Base-by-base conservation (phyloP, 2,888 invertebrate genomes). In the Drosophila pseudotalamancana region DNA sequence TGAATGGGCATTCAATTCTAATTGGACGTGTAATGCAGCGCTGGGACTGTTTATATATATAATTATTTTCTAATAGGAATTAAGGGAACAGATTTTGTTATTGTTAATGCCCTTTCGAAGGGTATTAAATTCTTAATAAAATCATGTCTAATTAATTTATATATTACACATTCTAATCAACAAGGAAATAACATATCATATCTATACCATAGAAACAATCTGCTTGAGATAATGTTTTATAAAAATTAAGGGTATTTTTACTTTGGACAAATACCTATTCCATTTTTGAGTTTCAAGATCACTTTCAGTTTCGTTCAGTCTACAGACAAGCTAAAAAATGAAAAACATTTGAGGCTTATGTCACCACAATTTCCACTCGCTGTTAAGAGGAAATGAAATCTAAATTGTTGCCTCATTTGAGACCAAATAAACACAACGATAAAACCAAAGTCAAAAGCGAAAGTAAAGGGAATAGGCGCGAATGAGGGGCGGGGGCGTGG, bases 331-430 rank as follows among this genome's bases (percentile, higher is more conserved):
- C 6, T 18, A 35, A 48, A 40, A 42, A n/a, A 18, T 14, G 43
- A n/a, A 8, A 40, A 50, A 27, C 5, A 29, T 34, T 55, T 40
- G n/a, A 27, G 29, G 23, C 63, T 72, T 54, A 74, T 70, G 70
- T 65, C 57, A 72, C 35, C 39, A 12, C 54, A 25, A 21, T 56
- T 37, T 27, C 25, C 62, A 72, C 19, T 25, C 16, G 9, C 6
- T n/a, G 63, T 72, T 66, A 53, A 73, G 45, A 57, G 72, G 50
- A 75, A 85, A 72, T 70, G 46, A 78, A 84, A 72, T 60, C 54
- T 56, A 39, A 69, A 78, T 54, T 37, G 48, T 45, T 59, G 46
- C 62, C 57, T 40, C 40, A 59, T 53, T 42, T 19, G 42, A 55
- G 37, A 39, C 56, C 40, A 45, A 61, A 54, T 72, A 79, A 72